Evolutionary conservation across 2,797 vertebrate species (phyloP), one percentile per base, ranked within the genome.

Genomic region (Brachyalestes nurse): DNA sequence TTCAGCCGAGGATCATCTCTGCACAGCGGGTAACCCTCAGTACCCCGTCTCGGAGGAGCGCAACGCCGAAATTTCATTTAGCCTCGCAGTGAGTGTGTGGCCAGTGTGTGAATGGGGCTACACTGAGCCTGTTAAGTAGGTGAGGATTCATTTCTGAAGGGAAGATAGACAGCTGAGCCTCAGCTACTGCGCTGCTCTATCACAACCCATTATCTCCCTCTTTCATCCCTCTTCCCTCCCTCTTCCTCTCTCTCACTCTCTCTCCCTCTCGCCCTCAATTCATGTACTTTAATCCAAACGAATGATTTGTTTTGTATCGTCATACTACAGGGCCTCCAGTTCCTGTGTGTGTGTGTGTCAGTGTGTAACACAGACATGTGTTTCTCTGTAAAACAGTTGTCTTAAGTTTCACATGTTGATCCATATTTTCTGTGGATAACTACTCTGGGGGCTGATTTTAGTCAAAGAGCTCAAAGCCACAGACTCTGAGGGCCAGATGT

Each of bases 141-240:
- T 51, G 66, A 81, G 78, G 78, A 84, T 81, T 79, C 75, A 73
- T 78, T 84, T 72, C 60, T 60, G 80, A 75, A 77, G 83, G 42
- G 80, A 71, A 72, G 83, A 73, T 72, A 71, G n/a, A 67, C 51
- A 14, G 55, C 51, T 76, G 40, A 71, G 64, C 14, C 55, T 62
- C 65, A 16, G 55, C 45, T 16, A n/a, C 64, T 40, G 42, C 21
- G 25, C 4, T 7, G 5, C 38, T 67, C 65, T 61, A 71, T 70
- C 67, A 47, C 23, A 66, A 38, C 17, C 75, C 58, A 65, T 77
- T 72, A 77, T 72, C 69, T 64, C 45, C 53, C 72, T 45, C 55
- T 47, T 77, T 75, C 77, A 42, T 79, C 19, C 17, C 13, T 12
- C 12, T 62, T 19, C 70, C 42, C 55, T 75, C 58, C 57, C 69